These are phyloP conservation scores for Timandra comae DNA, from an alignment of 2,888 invertebrate species.

Conservation along the genomic window DNA sequence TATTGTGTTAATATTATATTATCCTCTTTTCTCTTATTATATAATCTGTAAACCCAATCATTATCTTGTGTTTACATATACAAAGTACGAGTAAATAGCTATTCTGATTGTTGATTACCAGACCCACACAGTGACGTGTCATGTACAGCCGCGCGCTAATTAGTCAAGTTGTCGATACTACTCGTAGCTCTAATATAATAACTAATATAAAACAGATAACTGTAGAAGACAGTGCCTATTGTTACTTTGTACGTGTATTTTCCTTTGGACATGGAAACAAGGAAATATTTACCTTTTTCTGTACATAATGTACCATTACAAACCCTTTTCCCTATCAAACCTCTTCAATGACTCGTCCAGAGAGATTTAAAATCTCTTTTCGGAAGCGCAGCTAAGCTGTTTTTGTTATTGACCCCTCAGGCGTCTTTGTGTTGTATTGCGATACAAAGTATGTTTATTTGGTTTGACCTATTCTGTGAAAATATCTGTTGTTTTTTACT, in stretches of 20 bases:
- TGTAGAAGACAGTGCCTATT: too few relatives aligned
- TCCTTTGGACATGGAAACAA: conserved; percentile 29
- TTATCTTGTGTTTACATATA: too few relatives aligned
- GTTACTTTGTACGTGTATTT: too few relatives aligned
- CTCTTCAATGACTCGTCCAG: conserved; percentile 30
- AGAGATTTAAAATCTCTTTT: conserved; percentile 23
- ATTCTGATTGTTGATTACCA: conserved; percentile 6
- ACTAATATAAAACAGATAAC: too few relatives aligned
- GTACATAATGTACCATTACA: conserved; percentile 39
- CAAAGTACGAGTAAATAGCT: conserved; percentile 1
- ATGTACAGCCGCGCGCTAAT: conserved; percentile 8
- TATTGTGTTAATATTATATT: too few relatives aligned
- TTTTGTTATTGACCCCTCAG: conserved; percentile 18
- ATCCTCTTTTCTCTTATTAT: too few relatives aligned
- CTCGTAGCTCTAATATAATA: conserved; percentile 2
- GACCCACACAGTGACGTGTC: conserved; percentile 6
- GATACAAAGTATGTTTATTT: background rate
- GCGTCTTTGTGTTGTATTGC: background rate
- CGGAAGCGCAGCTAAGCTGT: conserved; percentile 15
- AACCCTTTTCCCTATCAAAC: conserved; percentile 36
- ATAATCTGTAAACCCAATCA: too few relatives aligned
- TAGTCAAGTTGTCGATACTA: conserved; percentile 7
- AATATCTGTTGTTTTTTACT: too few relatives aligned
- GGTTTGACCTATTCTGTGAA: background rate
- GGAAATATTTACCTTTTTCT: conserved; percentile 40